Conservation (phyloP, 2,113 vertebrate species). For the Sylvilagus bachmani region DNA sequence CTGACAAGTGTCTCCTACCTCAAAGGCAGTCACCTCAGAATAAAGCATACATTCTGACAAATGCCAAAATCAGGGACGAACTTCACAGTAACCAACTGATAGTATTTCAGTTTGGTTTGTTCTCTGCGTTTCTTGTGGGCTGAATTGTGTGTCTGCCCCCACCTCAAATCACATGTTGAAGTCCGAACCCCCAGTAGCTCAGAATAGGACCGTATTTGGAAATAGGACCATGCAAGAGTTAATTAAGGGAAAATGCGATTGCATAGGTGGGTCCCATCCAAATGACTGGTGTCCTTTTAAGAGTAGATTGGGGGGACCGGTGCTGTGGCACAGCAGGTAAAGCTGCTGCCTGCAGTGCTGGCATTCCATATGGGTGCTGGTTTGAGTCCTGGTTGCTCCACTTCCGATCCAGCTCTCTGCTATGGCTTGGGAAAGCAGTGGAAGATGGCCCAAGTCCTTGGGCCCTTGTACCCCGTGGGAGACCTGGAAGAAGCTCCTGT, state of each 20-base stretch:
- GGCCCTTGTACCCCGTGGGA: too few species aligned
- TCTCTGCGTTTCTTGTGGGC: neutral
- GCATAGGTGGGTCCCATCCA: neutral
- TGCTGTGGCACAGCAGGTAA: too few species aligned
- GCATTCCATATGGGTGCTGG: too few species aligned
- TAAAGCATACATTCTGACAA: neutral
- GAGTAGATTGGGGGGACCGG: neutral
- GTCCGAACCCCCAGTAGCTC: neutral
- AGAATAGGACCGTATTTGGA: neutral
- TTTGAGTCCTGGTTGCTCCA: too few species aligned
- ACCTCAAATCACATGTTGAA: neutral
- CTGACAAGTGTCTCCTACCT: accelerated
- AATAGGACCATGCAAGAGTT: neutral
- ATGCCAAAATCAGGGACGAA: neutral
- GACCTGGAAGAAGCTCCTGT: too few species aligned
- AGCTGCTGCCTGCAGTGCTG: too few species aligned
- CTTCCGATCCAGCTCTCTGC: too few species aligned
- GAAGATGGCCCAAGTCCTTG: too few species aligned
- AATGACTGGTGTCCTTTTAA: neutral
- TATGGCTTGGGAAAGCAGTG: too few species aligned
- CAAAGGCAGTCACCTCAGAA: neutral
- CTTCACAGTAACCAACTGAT: neutral
- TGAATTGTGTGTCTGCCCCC: neutral
- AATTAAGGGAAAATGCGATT: neutral
- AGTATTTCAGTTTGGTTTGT: neutral